Evolutionary conservation across 2,888 invertebrate species (phyloP), one percentile per base, ranked within the genome.

Genomic region (Dryococelus australis): DNA sequence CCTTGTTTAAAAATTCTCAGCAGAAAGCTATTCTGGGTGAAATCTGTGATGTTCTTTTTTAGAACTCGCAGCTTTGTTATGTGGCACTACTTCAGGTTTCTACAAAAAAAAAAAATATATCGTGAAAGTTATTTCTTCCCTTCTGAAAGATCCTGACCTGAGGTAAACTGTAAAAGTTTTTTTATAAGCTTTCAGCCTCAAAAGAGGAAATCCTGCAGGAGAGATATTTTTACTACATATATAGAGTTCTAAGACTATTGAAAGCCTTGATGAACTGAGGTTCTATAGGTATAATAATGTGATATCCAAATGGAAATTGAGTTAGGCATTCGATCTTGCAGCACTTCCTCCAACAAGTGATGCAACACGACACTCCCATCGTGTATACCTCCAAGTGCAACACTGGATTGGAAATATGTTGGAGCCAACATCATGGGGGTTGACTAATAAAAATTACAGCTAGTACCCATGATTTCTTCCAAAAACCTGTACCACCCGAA

Each of bases 381-480:
- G 80, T 80, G 80, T n/a, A 80, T 80, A 80, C 80, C 24, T 80
- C 12, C 80, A 80, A 24, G 80, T 80, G n/a, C 80, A 80, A 24
- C 80, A 80, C 8, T 80, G n/a, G 80, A 80, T 20, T 80, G n/a
- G 80, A 80, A 80, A 80, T 80, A 80, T 80, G 80, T 28, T 80
- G 24, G 80, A 80, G 80, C 80, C 80, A 80, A 80, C 24, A 80
- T 80, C 24, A n/a, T 80, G 80, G 8, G 80, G 24, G 80, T 80
- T 13, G 80, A 80, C n/a, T 80, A n/a, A n/a, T 13, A 80, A 80
- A 24, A 80, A 80, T 80, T 12, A 5, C 0, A 13, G 26, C 80
- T n/a, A n/a, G 8, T 80, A n/a, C 80, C n/a, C 26, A 0, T 80
- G 12, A 80, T n/a, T 80, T 80, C 80, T 28, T 5, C 24, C 1